phyloP scores from a whole-genome alignment of 2,797 vertebrate species.

The Protonibea diacanthus region DNA sequence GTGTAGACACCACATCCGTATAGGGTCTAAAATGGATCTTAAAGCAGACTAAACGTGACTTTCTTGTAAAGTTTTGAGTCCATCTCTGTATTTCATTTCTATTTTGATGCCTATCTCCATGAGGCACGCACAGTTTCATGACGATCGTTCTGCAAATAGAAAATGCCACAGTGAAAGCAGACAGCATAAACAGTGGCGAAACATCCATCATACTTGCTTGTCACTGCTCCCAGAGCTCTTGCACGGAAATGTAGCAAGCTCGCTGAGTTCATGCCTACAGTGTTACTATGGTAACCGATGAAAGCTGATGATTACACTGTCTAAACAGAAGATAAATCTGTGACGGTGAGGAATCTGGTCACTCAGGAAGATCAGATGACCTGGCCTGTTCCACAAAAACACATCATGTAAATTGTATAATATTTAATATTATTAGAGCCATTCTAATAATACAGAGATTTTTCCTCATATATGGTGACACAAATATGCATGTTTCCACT shows the following conservation, averaged over 20 bases:
- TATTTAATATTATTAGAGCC: neutral
- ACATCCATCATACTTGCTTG: constrained; percentile 33
- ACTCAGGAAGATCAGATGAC: neutral
- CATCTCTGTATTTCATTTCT: neutral
- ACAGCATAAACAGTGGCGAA: constrained; percentile 10
- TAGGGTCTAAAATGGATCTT: neutral
- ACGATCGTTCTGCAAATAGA: constrained; percentile 36
- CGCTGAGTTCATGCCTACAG: constrained; percentile 17
- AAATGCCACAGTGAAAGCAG: constrained; percentile 23
- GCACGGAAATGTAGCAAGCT: constrained; percentile 10
- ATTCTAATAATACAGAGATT: neutral
- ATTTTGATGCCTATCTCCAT: neutral
- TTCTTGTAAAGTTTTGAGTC: neutral
- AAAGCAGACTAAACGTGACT: neutral
- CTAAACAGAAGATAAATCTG: constrained; percentile 35
- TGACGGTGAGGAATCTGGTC: constrained; percentile 25
- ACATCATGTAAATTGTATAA: neutral
- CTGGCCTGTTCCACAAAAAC: neutral
- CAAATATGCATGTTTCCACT: constrained; percentile 40
- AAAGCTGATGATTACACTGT: constrained; percentile 32
- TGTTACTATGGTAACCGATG: constrained; percentile 50
- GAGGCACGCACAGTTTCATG: constrained; percentile 10
- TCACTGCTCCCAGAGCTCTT: constrained; percentile 25
- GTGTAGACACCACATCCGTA: neutral
- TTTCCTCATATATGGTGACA: constrained; percentile 23